phyloP scores from a whole-genome alignment of 2,888 invertebrate genomes.

The Timema cristinae region DNA sequence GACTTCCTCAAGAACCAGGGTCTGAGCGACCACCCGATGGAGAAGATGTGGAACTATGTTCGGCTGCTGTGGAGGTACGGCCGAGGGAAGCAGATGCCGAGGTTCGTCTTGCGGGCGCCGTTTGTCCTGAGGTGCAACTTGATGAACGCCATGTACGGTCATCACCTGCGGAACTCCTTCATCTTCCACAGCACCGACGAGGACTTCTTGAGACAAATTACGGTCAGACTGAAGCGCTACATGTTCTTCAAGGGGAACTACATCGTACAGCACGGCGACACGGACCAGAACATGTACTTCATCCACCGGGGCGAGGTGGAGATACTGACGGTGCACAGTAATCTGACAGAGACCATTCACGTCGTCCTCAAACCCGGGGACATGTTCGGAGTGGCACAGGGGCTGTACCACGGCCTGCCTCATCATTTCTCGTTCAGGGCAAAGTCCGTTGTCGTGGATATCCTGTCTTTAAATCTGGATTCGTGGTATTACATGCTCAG shows the following conservation, averaged over 20 bases:
- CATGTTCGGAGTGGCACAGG: constrained; percentile 13
- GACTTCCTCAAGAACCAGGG: constrained; percentile 51
- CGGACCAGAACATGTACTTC: constrained; percentile 38
- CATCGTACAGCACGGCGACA: constrained; percentile 35
- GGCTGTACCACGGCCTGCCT: background rate
- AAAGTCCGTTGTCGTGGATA: no score
- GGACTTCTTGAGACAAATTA: constrained; percentile 37
- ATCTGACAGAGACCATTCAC: constrained; percentile 16
- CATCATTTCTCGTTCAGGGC: no score
- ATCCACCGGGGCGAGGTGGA: constrained; percentile 36
- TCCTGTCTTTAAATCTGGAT: no score
- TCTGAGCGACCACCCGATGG: constrained; percentile 51
- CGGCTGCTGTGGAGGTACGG: constrained; percentile 52
- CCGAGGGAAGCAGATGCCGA: constrained; percentile 46
- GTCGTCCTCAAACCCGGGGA: background rate
- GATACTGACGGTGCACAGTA: constrained; percentile 18
- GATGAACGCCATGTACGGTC: constrained; percentile 36
- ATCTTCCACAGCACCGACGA: constrained; percentile 34
- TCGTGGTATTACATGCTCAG: no score
- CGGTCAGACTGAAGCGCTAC: constrained; percentile 31
- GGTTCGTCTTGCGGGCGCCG: constrained; percentile 30
- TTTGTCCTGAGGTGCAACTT: constrained; percentile 36
- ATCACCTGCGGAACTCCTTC: constrained; percentile 34
- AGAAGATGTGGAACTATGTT: constrained; percentile 54
- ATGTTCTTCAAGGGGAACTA: constrained; percentile 36